Evolutionary conservation across 1,140 invertebrate species (phyloP).

Genomic region (Drosophila saltans): DNA sequence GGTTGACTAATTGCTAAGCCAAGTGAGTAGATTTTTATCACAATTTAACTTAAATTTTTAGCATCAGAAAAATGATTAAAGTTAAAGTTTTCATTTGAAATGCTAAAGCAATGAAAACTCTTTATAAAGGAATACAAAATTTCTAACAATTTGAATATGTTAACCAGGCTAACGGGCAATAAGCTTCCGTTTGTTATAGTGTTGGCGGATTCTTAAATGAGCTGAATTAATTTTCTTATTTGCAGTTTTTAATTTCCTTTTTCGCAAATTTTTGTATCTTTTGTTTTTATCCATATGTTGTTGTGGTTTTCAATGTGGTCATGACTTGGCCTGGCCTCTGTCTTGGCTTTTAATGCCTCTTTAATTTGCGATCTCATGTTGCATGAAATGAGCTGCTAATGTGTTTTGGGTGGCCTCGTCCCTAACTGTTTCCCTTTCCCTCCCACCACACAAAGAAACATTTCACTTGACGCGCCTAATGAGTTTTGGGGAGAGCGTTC

Average conservation of each 20-base stretch:
- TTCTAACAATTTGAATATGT: no score
- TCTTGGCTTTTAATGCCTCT: conserved; percentile 64
- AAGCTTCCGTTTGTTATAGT: no score
- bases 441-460: conserved; percentile 39
- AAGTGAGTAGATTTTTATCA: conserved; percentile 29
- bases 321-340: background rate
- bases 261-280: conserved; percentile 16
- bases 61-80: background rate
- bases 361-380: conserved; percentile 74
- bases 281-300: conserved; percentile 13
- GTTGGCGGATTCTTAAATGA: no score
- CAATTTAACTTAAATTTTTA: background rate
- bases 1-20: conserved; percentile 59
- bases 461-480: conserved; percentile 80
- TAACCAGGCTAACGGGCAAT: no score
- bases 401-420: conserved; percentile 59
- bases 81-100: background rate
- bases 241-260: conserved; percentile 4
- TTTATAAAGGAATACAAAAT: conserved; percentile 5
- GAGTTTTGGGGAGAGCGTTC: conserved; percentile 39
- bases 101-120: background rate
- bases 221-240: background rate
- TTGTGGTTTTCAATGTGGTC: conserved; percentile 47
- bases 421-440: background rate
- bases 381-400: conserved; percentile 75